Evolutionary conservation across 1,140 invertebrate species (phyloP), one percentile per base, ranked within the genome.

Genomic region (Acyrthosiphon pisum): DNA sequence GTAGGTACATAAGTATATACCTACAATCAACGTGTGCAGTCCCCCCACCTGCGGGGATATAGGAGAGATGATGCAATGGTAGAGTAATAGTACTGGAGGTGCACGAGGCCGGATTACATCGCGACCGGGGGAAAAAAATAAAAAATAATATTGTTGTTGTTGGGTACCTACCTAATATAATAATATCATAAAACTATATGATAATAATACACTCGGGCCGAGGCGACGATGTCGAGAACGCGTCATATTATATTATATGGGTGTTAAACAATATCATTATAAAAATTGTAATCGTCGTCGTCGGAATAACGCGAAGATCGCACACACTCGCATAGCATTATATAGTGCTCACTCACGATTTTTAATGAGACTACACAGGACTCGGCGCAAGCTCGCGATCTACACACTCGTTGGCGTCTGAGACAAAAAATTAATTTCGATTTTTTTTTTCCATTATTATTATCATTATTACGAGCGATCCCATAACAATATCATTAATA

Each of bases 321-420:
- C 26, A 48, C 44, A 14, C 22, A 48, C 9, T 22, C n/a, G 20
- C 22, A 9, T 7, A 9, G 7, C 11, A 93, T 84, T 44, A 35
- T 14, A 93, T 86, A 93, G 53, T 50, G 76, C 76, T 22, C 46
- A 93, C 81, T 93, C 91, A 93, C 48, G 91, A 41, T 93, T 83
- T 93, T 93, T 93, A 93, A 84, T 93, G 91, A 91, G 68, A 91
- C 68, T 20, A 11, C 3, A 84, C 37, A 41, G 18, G 7, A 83
- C 81, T 81, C 6, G n/a, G 37, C 9, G 18, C 37, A 23, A 23
- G 35, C 37, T 50, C 88, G 48, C 48, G n/a, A 76, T 76, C 60
- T 44, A 56, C 26, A 60, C 46, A 81, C 14, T 30, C 30, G 9
- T 8, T 30, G 6, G 46, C n/a, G 9, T 84, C 83, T 84, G 37